Percentiles rank a stretch among this genome's conserved stretches.
Evolutionary conservation across 2,888 invertebrate species (phyloP).

Genomic region (Heliconius charithonia): DNA sequence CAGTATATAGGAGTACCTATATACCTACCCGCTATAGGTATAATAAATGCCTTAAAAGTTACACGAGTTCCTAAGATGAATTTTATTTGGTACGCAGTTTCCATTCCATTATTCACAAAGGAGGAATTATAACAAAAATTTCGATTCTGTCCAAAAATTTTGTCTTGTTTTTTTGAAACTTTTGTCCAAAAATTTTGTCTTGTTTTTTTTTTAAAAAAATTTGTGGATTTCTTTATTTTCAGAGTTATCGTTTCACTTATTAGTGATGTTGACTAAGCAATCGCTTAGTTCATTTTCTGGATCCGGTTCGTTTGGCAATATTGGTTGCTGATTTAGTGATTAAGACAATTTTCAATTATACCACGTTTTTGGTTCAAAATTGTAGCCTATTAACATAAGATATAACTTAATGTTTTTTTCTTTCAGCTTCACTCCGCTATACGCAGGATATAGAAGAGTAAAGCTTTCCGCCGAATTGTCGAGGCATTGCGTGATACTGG

Average conservation of each 20-base stretch:
- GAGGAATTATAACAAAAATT: conserved; percentile 9
- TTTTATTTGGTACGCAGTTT: not conserved
- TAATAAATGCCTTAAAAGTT: conserved; percentile 10
- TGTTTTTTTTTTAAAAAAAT: no score
- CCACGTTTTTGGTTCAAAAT: no score
- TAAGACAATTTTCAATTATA: no score
- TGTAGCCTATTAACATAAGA: no score
- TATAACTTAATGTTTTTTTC: no score
- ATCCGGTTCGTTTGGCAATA: not conserved
- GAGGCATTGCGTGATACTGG: no score
- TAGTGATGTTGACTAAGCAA: not conserved
- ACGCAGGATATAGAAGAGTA: no score
- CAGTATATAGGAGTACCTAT: not conserved
- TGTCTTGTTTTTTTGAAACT: no score
- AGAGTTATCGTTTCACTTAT: not conserved
- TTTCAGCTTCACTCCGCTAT: no score
- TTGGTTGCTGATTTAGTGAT: not conserved
- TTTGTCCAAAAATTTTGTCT: no score
- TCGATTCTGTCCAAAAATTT: not conserved
- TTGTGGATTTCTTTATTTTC: not conserved
- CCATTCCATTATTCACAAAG: not conserved
- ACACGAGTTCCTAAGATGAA: not conserved
- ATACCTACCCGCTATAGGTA: not conserved
- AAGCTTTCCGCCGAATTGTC: no score
- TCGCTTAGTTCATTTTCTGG: not conserved